Conservation (phyloP, 1,140 invertebrate species). For the Procambarus clarkii region DNA sequence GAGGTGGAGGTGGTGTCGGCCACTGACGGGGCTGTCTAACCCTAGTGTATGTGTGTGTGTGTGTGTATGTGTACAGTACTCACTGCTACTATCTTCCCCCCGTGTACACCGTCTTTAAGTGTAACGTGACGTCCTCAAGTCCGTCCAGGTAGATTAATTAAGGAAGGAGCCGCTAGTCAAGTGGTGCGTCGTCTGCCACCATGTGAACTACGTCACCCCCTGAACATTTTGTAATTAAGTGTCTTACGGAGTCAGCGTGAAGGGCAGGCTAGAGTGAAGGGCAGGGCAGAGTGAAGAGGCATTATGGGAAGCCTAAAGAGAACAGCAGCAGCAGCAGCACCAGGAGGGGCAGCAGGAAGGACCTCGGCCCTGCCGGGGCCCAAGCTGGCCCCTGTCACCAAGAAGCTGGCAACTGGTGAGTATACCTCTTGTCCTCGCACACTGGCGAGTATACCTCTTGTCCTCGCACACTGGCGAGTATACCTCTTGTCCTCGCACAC, state of each 20-base stretch:
- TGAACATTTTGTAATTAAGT: too few species aligned
- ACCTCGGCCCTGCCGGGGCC: slow-evolving; percentile 34
- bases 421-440: background rate
- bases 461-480: too few species aligned
- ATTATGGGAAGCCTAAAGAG: slow-evolving; percentile 41
- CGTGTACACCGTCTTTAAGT: background rate
- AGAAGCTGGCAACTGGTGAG: slow-evolving; percentile 60
- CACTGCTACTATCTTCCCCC: too few species aligned
- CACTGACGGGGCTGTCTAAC: too few species aligned
- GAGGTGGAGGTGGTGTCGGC: too few species aligned
- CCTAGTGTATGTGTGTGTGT: too few species aligned
- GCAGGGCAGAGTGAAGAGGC: background rate
- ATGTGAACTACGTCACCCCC: background rate
- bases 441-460: too few species aligned
- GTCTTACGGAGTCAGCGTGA: background rate
- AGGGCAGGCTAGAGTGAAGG: background rate
- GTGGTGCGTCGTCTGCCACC: background rate
- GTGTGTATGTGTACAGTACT: too few species aligned
- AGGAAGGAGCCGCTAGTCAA: background rate
- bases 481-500: too few species aligned
- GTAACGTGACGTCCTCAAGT: slow-evolving; percentile 27
- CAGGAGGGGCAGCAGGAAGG: slow-evolving; percentile 1
- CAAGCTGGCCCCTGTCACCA: slow-evolving; percentile 26
- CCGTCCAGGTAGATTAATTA: slow-evolving; percentile 27
- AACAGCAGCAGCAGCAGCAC: slow-evolving; percentile 13